Percentiles rank a stretch among this genome's conserved stretches.
Conservation (phyloP, 2,797 vertebrate species). For the Coregonus ussuriensis region DNA sequence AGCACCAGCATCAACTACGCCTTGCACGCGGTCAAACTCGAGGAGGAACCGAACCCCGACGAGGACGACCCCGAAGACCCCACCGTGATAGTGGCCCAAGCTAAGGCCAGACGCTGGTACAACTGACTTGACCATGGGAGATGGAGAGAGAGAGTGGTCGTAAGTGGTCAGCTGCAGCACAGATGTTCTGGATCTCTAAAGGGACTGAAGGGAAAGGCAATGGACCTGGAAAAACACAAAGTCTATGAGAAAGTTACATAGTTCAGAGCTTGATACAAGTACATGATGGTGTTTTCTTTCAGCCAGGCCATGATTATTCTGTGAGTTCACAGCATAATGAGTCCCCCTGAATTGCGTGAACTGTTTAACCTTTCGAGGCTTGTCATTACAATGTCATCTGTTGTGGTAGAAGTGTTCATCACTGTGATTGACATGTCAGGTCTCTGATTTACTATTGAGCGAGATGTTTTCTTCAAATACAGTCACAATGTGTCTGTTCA, state of each 20-base stretch:
- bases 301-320: background rate
- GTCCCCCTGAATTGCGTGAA: background rate
- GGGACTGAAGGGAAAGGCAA: background rate
- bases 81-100: slow-evolving; percentile 5
- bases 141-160: background rate
- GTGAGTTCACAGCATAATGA: background rate
- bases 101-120: slow-evolving; percentile 25
- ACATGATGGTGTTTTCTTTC: slow-evolving; percentile 4
- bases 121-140: slow-evolving; percentile 37
- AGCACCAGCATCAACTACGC: slow-evolving; percentile 90
- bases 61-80: slow-evolving; percentile 40
- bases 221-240: background rate
- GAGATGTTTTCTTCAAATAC: no score
- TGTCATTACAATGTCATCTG: background rate
- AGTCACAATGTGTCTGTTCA: no score
- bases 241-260: slow-evolving; percentile 9
- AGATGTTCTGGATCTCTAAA: slow-evolving; percentile 4
- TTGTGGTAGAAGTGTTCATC: slow-evolving; percentile 5
- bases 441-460: no score
- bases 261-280: background rate
- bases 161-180: background rate
- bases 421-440: background rate
- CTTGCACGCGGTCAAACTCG: slow-evolving; percentile 83
- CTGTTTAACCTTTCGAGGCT: background rate
- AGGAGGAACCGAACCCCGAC: slow-evolving; percentile 16